Conservation (phyloP, 2,888 invertebrate genomes). For the Tiliacea citrago region DNA sequence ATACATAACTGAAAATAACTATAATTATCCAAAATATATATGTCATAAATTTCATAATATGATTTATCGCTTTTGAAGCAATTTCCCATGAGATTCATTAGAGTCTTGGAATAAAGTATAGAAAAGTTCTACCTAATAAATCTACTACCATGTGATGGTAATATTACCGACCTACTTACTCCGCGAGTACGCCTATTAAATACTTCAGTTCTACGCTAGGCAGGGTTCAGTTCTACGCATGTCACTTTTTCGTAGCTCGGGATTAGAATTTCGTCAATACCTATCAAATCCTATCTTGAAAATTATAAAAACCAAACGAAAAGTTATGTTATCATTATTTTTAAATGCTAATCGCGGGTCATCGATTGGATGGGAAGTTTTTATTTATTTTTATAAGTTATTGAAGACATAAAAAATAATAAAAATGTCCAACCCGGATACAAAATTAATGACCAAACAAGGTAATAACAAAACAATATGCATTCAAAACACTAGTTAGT, state of each 20-base stretch:
- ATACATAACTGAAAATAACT: not conserved
- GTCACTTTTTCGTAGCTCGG: not conserved
- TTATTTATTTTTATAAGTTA: constrained; percentile 8
- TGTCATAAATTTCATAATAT: too few species aligned
- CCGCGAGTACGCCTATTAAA: not conserved
- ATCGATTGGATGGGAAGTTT: not conserved
- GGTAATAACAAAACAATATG: constrained; percentile 16
- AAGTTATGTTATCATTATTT: not conserved
- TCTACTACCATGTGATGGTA: not conserved
- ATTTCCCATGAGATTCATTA: not conserved
- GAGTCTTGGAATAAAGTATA: not conserved
- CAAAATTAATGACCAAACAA: constrained; percentile 17
- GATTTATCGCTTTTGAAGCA: not conserved
- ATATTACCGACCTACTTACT: not conserved
- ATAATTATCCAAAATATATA: constrained; percentile 11
- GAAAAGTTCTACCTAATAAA: not conserved
- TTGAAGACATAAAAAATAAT: constrained; percentile 1
- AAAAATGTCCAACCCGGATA: constrained; percentile 27
- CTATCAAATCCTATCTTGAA: not conserved
- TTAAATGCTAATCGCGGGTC: not conserved
- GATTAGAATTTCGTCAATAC: not conserved
- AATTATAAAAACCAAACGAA: not conserved
- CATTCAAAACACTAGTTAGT: constrained; percentile 31
- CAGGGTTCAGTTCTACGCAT: not conserved
- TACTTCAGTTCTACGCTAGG: not conserved